These are phyloP conservation scores for Graptemys geographica DNA, from an alignment of 2,797 vertebrate species.

Conservation along the genomic window DNA sequence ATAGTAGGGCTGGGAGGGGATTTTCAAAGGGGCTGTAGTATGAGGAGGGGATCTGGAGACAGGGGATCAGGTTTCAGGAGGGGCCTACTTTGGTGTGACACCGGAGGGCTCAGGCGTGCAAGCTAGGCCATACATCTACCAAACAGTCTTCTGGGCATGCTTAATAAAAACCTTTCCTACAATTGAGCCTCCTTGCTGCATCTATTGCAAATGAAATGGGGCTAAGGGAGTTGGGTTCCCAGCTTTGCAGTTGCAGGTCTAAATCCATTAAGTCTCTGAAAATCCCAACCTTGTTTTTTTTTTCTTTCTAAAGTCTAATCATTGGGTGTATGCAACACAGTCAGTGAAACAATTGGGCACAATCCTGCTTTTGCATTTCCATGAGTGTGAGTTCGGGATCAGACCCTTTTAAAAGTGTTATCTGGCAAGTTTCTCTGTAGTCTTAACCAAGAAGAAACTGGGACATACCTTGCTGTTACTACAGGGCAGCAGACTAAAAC, in stretches of 20 bases:
- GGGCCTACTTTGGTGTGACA: too few relatives aligned
- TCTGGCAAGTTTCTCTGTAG: background rate
- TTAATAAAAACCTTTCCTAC: background rate
- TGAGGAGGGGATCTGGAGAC: background rate
- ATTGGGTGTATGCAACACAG: background rate
- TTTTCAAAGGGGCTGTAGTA: background rate
- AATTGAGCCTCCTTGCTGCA: background rate
- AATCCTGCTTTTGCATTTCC: background rate
- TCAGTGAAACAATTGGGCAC: background rate
- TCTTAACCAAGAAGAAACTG: background rate
- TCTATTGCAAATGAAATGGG: background rate
- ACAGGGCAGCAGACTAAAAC: background rate
- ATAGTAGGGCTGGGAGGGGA: too few relatives aligned
- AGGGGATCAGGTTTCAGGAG: too few relatives aligned
- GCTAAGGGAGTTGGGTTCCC: background rate
- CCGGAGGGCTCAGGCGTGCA: background rate
- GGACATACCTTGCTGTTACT: background rate
- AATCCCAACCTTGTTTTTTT: background rate
- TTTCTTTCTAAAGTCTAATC: background rate
- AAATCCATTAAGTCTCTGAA: background rate
- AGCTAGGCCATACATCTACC: background rate
- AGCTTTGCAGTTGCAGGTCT: background rate
- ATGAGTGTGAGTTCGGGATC: background rate
- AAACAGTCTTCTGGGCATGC: background rate
- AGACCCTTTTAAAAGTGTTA: too few relatives aligned